Percentiles rank a stretch among this genome's conserved stretches.
Evolutionary conservation across 2,888 invertebrate species (phyloP).

Genomic region (Phaedon cochleariae): DNA sequence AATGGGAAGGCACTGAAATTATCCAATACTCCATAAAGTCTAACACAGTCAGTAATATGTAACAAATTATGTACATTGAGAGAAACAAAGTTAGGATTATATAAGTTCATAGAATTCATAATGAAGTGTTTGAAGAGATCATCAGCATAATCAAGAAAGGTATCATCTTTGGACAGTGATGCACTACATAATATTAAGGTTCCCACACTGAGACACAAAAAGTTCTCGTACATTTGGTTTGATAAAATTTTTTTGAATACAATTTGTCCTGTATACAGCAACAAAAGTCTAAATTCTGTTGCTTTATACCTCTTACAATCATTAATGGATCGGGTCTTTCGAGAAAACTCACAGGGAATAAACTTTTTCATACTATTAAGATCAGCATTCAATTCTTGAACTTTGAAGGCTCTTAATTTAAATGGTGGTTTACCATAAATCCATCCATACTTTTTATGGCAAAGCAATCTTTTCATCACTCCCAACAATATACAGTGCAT

Average conservation of each 20-base stretch:
- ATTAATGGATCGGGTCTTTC: conserved; percentile 22
- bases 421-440: conserved; percentile 24
- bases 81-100: conserved; percentile 23
- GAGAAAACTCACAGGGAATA: conserved; percentile 29
- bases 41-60: conserved; percentile 31
- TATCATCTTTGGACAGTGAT: conserved; percentile 8
- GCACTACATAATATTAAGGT: conserved; percentile 20
- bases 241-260: conserved; percentile 24
- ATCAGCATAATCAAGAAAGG: conserved; percentile 24
- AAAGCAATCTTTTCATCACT: conserved; percentile 20
- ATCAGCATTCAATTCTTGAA: conserved; percentile 8
- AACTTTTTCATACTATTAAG: conserved; percentile 21
- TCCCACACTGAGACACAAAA: conserved; percentile 23
- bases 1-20: conserved; percentile 29
- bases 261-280: conserved; percentile 27
- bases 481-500: conserved; percentile 24
- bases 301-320: conserved; percentile 34
- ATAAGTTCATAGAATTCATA: conserved; percentile 18
- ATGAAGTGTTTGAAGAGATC: conserved; percentile 29
- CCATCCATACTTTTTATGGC: conserved; percentile 24
- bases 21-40: conserved; percentile 34
- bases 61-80: conserved; percentile 28
- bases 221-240: conserved; percentile 21
- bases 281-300: conserved; percentile 31
- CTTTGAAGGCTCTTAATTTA: conserved; percentile 21